These are phyloP conservation scores for Adoxophyes honmai DNA, from an alignment of 1,140 invertebrate species.

Conservation along the genomic window DNA sequence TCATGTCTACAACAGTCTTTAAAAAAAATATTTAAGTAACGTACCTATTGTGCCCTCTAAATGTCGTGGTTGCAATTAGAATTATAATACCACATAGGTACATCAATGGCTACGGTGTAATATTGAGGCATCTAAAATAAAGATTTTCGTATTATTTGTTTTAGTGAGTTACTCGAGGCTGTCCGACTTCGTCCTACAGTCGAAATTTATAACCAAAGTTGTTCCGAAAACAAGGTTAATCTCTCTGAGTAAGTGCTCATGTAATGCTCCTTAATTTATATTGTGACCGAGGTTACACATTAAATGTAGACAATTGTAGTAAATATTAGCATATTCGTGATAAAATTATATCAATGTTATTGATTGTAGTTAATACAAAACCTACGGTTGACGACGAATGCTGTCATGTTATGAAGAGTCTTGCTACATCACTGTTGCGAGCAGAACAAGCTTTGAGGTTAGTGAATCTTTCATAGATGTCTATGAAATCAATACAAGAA, in stretches of 20 bases:
- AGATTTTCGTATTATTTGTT: slow-evolving; percentile 18
- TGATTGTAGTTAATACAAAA: slow-evolving; percentile 29
- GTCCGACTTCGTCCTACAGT: slow-evolving; percentile 22
- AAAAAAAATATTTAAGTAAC: too few relatives aligned
- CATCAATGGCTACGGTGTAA: too few relatives aligned
- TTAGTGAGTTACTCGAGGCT: slow-evolving; percentile 37
- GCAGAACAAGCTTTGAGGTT: slow-evolving; percentile 48
- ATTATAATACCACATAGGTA: too few relatives aligned
- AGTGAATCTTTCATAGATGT: slow-evolving; percentile 8
- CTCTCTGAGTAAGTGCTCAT: slow-evolving; percentile 39
- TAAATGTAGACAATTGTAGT: too few relatives aligned
- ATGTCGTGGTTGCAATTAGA: too few relatives aligned
- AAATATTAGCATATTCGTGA: too few relatives aligned
- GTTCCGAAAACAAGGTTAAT: slow-evolving; percentile 33
- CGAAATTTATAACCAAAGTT: slow-evolving; percentile 32
- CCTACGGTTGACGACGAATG: slow-evolving; percentile 39
- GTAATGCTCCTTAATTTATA: background rate
- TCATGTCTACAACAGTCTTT: too few relatives aligned
- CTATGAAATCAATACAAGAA: slow-evolving; percentile 6
- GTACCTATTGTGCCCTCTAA: too few relatives aligned
- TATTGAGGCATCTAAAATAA: background rate
- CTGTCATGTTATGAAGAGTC: slow-evolving; percentile 41
- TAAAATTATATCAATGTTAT: too few relatives aligned
- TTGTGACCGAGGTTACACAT: too few relatives aligned
- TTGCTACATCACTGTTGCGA: slow-evolving; percentile 35